Evolutionary conservation across 2,113 vertebrate genomes (phyloP), one percentile per base, ranked within the genome.

Genomic region (Irena cyanogastra): DNA sequence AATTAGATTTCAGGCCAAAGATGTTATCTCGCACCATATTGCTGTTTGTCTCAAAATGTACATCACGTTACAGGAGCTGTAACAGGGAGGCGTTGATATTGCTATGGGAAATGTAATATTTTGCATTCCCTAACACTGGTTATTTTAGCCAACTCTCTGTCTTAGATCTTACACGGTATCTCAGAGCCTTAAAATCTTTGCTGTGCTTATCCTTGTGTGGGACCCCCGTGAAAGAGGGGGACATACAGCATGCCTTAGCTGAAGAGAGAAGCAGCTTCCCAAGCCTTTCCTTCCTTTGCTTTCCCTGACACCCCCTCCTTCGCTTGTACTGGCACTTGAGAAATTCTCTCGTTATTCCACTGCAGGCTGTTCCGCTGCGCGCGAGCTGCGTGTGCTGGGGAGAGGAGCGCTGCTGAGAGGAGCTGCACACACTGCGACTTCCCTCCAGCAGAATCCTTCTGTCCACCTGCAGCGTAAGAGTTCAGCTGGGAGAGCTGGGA

Each of bases 271-370:
- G 76, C 80, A 75, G 56, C 61, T 87, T 83, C 72, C 63, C 0
- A 2, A 77, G 75, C 50, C 21, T 94, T 72, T 81, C 69, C 64
- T 89, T 90, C 56, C 50, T 53, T 70, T 90, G 60, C 83, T 75
- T 87, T 88, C 76, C 79, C 88, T 80, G 70, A 83, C 93, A 89
- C 95, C 37, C 56, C 90, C 94, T 93, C 88, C 79, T 78, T 83
- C 16, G 26, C 91, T 94, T 88, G 47, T 54, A 79, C 82, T 68
- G 86, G 87, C 78, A 64, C 90, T 90, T 84, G 83, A 54, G 94
- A 93, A 90, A 87, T 96, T 92, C 69, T 86, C 66, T 52, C 61
- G 78, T 91, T 88, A 75, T 87, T 86, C 94, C 39, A 57, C 66
- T 53, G 89, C 84, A 91, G 91, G 70, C 88, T 88, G 92, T 64